Percentiles rank a stretch among this genome's conserved stretches.
phyloP scores from a whole-genome alignment of 2,797 vertebrate genomes.

The Schizothorax lantsangensis region DNA sequence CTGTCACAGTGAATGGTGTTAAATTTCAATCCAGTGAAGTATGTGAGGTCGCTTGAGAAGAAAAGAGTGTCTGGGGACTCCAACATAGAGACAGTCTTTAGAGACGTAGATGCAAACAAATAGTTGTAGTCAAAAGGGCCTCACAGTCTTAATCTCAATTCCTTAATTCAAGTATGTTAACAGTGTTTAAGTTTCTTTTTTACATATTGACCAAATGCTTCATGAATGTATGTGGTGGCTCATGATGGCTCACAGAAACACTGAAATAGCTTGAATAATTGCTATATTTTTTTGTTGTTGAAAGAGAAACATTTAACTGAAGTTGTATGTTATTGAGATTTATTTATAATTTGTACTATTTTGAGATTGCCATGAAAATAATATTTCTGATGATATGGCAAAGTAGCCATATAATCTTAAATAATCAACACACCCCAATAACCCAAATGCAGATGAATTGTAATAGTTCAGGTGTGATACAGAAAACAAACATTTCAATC shows the following conservation, averaged over 20 bases:
- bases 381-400: not conserved
- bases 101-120: not conserved
- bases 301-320: not conserved
- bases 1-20: not conserved
- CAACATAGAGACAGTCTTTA: not conserved
- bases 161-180: not conserved
- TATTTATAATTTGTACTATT: not conserved
- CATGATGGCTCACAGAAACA: not conserved
- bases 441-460: not conserved
- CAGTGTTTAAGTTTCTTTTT: too few species aligned
- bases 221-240: not conserved
- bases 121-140: not conserved
- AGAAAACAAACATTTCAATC: not conserved
- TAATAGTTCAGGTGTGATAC: not conserved
- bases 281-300: not conserved
- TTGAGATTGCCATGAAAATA: not conserved
- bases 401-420: not conserved
- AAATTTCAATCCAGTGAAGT: not conserved
- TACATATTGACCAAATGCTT: not conserved
- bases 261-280: too few species aligned
- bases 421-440: not conserved
- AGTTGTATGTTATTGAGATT: too few species aligned
- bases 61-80: not conserved
- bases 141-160: not conserved
- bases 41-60: not conserved